phyloP scores from a whole-genome alignment of 2,113 vertebrate genomes.

The Cyanoramphus novaezelandiae region DNA sequence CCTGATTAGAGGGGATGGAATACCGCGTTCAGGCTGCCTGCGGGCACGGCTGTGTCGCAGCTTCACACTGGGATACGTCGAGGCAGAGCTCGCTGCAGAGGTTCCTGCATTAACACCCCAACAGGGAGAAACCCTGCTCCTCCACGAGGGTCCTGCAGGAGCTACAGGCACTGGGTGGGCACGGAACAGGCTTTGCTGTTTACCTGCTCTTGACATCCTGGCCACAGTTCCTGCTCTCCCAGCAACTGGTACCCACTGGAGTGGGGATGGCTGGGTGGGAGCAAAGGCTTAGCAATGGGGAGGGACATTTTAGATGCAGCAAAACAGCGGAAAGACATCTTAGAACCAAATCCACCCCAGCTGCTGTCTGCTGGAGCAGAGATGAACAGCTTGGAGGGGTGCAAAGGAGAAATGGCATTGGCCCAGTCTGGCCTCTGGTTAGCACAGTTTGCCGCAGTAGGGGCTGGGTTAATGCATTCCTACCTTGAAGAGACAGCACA shows the following conservation, averaged over 20 bases:
- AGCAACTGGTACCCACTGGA: too few species aligned
- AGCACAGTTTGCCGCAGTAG: rapidly evolving
- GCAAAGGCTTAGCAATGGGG: rapidly evolving
- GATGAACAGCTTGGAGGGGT: neutral
- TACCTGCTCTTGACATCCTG: neutral
- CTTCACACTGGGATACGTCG: neutral
- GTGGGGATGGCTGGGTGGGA: rapidly evolving
- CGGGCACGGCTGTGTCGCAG: rapidly evolving
- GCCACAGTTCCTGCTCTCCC: too few species aligned
- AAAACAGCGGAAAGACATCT: neutral
- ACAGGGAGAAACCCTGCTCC: rapidly evolving
- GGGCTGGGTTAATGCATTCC: neutral
- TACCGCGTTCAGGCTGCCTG: neutral
- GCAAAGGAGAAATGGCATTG: rapidly evolving
- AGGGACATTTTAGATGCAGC: neutral
- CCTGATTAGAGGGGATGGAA: neutral
- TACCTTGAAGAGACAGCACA: neutral
- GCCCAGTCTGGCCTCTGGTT: neutral
- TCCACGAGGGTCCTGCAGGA: neutral
- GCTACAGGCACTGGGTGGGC: rapidly evolving
- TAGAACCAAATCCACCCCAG: neutral
- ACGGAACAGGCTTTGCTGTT: neutral
- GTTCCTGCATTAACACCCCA: neutral
- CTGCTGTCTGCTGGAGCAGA: neutral
- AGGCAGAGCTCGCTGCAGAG: neutral